These are phyloP conservation scores for Pygmarrhopalites habei DNA, from an alignment of 1,140 invertebrate species.

Conservation along the genomic window DNA sequence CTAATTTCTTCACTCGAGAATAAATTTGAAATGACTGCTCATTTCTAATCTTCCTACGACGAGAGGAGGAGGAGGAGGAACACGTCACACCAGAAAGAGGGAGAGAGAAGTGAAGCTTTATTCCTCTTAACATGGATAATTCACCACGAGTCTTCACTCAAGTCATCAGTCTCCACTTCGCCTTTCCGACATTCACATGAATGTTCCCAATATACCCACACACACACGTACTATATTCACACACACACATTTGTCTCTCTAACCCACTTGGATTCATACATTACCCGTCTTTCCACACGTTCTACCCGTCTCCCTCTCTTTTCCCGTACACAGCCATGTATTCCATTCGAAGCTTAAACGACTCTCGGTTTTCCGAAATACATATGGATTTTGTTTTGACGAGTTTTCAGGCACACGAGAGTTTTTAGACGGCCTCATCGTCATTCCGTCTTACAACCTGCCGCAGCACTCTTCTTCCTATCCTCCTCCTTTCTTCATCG, in stretches of 20 bases:
- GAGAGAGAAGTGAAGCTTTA: constrained; percentile 13
- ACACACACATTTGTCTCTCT: background rate
- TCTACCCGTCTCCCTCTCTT: too few species aligned
- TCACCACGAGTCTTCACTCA: constrained; percentile 15
- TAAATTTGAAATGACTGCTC: constrained; percentile 37
- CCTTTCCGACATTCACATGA: background rate
- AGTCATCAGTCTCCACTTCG: too few species aligned
- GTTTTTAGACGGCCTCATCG: too few species aligned
- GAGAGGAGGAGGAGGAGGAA: background rate
- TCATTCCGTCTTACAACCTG: background rate
- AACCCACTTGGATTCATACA: background rate
- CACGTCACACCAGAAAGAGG: background rate
- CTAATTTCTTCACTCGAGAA: constrained; percentile 32
- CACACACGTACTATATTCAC: background rate
- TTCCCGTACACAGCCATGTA: too few species aligned
- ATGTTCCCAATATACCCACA: background rate
- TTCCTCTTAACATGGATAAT: constrained; percentile 20
- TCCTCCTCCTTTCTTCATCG: too few species aligned
- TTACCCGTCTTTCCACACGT: too few species aligned
- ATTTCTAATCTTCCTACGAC: constrained; percentile 26
- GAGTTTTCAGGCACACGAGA: too few species aligned
- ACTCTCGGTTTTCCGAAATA: too few species aligned
- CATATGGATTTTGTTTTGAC: too few species aligned
- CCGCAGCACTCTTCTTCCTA: background rate
- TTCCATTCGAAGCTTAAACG: too few species aligned